Percentiles rank a stretch among this genome's conserved stretches.
phyloP scores from a whole-genome alignment of 2,113 vertebrate genomes.

The Mellivora capensis region DNA sequence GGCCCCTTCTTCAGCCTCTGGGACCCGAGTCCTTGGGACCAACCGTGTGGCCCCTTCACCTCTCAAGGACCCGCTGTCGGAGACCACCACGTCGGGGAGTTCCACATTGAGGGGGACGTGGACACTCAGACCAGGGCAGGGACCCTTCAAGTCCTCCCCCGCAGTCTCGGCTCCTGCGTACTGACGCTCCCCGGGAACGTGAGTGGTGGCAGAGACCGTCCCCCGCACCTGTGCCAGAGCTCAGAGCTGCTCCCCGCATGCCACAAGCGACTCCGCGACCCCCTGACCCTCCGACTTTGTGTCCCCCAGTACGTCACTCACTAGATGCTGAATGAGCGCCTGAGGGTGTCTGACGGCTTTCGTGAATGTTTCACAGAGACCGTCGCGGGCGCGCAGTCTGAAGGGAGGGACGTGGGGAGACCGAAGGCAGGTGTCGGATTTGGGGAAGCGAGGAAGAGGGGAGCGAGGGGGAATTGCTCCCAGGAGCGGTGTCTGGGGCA shows the following conservation, averaged over 20 bases:
- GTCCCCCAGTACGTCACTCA: neutral
- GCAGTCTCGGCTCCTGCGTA: neutral
- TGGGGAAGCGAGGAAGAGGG: neutral
- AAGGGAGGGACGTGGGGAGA: neutral
- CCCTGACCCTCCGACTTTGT: neutral
- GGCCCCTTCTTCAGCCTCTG: neutral
- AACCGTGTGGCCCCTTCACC: neutral
- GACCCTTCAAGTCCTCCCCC: neutral
- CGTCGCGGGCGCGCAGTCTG: rapidly evolving
- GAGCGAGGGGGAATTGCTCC: neutral
- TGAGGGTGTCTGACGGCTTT: neutral
- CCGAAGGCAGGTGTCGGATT: rapidly evolving
- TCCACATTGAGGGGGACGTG: neutral
- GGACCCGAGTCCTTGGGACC: neutral
- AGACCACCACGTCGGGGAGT: neutral
- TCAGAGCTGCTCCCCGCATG: rapidly evolving
- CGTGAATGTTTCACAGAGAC: too few relatives aligned
- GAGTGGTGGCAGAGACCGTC: neutral
- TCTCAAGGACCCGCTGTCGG: rapidly evolving
- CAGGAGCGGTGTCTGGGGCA: neutral
- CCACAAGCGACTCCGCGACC: rapidly evolving
- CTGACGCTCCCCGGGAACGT: rapidly evolving
- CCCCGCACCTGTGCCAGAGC: neutral
- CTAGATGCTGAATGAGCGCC: neutral
- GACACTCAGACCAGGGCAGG: neutral